phyloP scores from a whole-genome alignment of 2,797 vertebrate genomes.

The Rhadinocentrus ornatus region DNA sequence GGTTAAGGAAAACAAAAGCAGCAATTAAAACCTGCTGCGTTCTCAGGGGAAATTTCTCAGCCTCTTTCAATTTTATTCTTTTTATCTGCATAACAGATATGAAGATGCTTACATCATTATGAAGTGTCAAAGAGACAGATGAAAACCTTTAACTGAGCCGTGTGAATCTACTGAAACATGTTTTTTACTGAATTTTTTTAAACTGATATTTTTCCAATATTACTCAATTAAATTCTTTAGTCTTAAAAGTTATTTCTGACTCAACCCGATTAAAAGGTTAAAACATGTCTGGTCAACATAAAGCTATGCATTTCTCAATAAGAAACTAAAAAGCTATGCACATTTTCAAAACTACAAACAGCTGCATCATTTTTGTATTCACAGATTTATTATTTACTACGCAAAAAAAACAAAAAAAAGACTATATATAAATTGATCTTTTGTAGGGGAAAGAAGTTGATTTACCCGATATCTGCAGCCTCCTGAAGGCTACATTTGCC shows the following conservation, averaged over 20 bases:
- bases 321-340: background rate
- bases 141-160: background rate
- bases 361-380: background rate
- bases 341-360: background rate
- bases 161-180: background rate
- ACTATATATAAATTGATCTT: background rate
- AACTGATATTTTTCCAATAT: background rate
- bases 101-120: constrained; percentile 3
- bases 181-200: background rate
- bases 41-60: background rate
- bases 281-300: background rate
- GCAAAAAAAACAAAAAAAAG: background rate
- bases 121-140: constrained; percentile 1
- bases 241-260: background rate
- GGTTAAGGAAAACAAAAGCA: constrained; percentile 34
- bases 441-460: too few relatives aligned
- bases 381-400: background rate
- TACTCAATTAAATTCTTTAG: background rate
- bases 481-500: background rate
- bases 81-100: background rate
- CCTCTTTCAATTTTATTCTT: background rate
- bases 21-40: constrained; percentile 1
- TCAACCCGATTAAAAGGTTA: background rate
- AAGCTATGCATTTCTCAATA: background rate
- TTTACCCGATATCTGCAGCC: background rate